phyloP scores from a whole-genome alignment of 2,888 invertebrate genomes.

The Pantelozetes paolii region DNA sequence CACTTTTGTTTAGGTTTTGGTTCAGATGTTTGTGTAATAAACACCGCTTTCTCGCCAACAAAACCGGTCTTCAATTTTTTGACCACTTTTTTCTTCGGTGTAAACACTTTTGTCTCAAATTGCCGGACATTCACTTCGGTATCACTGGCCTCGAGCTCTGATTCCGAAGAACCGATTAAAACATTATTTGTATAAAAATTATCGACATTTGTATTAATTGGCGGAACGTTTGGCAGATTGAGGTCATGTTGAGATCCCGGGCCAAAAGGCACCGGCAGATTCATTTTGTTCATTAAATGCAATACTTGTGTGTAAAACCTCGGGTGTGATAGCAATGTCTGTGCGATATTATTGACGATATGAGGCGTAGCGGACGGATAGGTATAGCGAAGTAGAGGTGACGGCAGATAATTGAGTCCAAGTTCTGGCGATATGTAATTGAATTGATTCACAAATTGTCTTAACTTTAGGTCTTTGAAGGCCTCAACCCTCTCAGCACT shows the following conservation, averaged over 20 bases:
- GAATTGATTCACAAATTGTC: conserved; percentile 12
- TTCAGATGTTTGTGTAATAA: neutral
- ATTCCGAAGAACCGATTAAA: conserved; percentile 3
- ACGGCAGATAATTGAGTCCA: conserved; percentile 51
- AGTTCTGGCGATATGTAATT: neutral
- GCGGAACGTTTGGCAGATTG: no score
- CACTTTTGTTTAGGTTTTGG: neutral
- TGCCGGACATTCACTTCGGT: neutral
- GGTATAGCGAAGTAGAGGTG: conserved; percentile 59
- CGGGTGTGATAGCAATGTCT: conserved; percentile 68
- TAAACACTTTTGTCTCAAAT: neutral
- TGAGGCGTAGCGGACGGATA: conserved; percentile 72
- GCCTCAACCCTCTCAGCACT: neutral
- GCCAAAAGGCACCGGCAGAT: conserved; percentile 74
- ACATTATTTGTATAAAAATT: neutral
- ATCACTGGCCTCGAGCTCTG: conserved; percentile 13
- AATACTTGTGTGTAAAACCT: conserved; percentile 68
- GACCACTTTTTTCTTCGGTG: neutral
- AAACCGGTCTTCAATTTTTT: conserved; percentile 33
- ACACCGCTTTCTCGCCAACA: conserved; percentile 28
- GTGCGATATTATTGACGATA: conserved; percentile 71
- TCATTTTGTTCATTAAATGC: conserved; percentile 94
- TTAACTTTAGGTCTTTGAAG: neutral
- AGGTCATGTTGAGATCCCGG: neutral
- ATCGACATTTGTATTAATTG: neutral